Percentiles rank a stretch among this genome's conserved stretches.
phyloP scores from a whole-genome alignment of 2,113 vertebrate genomes.

The Peromyscus maniculatus region DNA sequence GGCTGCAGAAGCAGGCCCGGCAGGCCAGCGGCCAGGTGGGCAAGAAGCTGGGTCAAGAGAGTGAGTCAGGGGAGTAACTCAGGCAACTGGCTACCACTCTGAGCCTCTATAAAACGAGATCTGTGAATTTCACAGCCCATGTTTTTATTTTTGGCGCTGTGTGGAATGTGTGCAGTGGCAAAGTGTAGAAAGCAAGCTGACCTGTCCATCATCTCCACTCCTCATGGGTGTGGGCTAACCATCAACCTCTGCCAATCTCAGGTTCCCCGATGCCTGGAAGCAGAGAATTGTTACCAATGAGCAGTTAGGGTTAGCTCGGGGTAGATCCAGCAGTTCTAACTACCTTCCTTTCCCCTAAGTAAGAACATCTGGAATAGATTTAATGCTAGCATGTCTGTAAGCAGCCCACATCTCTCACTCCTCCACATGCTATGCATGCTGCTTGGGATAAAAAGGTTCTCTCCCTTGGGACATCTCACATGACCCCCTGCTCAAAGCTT shows the following conservation, averaged over 20 bases:
- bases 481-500: not conserved
- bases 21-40: not conserved
- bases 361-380: conserved; percentile 53
- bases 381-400: not conserved
- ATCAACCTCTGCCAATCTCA: not conserved
- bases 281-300: not conserved
- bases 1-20: not conserved
- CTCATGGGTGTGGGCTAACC: not conserved
- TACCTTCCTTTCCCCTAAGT: not conserved
- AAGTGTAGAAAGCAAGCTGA: not conserved
- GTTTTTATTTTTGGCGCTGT: not conserved
- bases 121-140: not conserved
- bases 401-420: not conserved
- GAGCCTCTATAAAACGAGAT: conserved; percentile 8
- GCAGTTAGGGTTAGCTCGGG: not conserved
- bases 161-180: not conserved
- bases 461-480: not conserved
- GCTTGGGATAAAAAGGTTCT: not conserved
- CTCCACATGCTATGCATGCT: not conserved
- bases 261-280: not conserved
- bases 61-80: not conserved
- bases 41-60: not conserved
- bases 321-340: not conserved
- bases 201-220: not conserved
- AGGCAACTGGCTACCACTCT: not conserved